phyloP scores from a whole-genome alignment of 1,140 invertebrate genomes.

The Paraescarpia echinospica region DNA sequence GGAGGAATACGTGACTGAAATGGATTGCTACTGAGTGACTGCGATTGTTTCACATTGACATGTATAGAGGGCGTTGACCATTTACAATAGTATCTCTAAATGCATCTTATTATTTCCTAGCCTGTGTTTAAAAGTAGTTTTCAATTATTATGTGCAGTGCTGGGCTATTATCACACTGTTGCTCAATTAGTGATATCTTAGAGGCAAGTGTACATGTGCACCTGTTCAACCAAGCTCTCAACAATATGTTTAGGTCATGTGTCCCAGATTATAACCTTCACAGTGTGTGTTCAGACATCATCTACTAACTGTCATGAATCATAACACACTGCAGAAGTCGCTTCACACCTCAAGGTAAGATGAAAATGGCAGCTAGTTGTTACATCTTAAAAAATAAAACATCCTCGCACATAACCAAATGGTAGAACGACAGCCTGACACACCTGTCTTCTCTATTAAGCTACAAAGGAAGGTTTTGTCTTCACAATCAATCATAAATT shows the following conservation, averaged over 20 bases:
- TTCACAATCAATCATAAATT: not conserved
- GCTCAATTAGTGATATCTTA: not conserved
- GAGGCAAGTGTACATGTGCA: not conserved
- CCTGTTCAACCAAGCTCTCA: not conserved
- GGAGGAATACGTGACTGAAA: too few relatives aligned
- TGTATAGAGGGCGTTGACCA: not conserved
- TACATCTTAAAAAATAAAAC: not conserved
- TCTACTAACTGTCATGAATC: not conserved
- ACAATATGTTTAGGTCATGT: not conserved
- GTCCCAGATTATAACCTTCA: not conserved
- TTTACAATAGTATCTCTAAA: not conserved
- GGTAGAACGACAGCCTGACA: not conserved
- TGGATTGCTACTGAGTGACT: not conserved
- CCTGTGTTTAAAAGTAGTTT: too few relatives aligned
- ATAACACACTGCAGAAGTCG: not conserved
- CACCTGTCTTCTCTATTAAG: not conserved
- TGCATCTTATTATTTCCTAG: not conserved
- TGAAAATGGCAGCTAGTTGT: not conserved
- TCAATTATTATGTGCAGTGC: not conserved
- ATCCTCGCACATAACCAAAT: not conserved
- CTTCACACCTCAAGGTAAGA: not conserved
- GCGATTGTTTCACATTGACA: not conserved
- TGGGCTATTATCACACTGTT: not conserved
- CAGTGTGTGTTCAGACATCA: not conserved
- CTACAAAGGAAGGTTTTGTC: not conserved